Base-by-base conservation (phyloP, 2,797 vertebrate genomes). In the Syngnathus acus region DNA sequence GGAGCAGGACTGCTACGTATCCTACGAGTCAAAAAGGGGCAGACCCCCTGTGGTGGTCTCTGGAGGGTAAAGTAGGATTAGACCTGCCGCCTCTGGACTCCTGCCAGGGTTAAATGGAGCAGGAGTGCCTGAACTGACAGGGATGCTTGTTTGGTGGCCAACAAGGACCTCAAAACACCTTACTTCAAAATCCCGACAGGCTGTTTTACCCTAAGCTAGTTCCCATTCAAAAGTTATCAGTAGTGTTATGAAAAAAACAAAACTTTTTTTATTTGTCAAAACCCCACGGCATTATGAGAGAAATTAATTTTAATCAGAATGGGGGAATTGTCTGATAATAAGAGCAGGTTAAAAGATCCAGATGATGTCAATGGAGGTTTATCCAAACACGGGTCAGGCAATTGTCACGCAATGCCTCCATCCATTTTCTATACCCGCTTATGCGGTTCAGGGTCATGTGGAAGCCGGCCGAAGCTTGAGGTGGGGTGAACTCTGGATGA, bases 11-110 rank as follows among this genome's bases (percentile, higher is more conserved):
- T 39, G 38, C 26, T 37, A 16, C 64, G 42, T 65, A 68, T 77
- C 37, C 26, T 64, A 62, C 32, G 23, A 55, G 51, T 39, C 47
- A 21, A 48, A 21, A 48, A 60, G 64, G 72, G 72, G 70, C 69
- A 79, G 82, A 76, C 83, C 75, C 77, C 80, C 78, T 68, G 39
- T 47, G 58, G 80, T 51, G 76, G 71, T 78, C 64, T 84, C 69
- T 78, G 71, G 80, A 82, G 87, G 86, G 80, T 86, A 86, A 84
- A 86, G 84, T 74, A 19, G 84, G 87, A 89, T 89, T 89, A 89
- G 78, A 71, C 74, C 68, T 69, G 1, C 71, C 62, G 70, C 69
- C 76, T 51, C 64, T 84, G 78, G 78, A 84, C 69, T 66, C 79
- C 79, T 58, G 84, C 81, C 71, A 80, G 73, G 76, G 72, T 83